Percentiles rank a stretch among this genome's conserved stretches.
Conservation (phyloP, 2,797 vertebrate genomes). For the Squalus acanthias region DNA sequence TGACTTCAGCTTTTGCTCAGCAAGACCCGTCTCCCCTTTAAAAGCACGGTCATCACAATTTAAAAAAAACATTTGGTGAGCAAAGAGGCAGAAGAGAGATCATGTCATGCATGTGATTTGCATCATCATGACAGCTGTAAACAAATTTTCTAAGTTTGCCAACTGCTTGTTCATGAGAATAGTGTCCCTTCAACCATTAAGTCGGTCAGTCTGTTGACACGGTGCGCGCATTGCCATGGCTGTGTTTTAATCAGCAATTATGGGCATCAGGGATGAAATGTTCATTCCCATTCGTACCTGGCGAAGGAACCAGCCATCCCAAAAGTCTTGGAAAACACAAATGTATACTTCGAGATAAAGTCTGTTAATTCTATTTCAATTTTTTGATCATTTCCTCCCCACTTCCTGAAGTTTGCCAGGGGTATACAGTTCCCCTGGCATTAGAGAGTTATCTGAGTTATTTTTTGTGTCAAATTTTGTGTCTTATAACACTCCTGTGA, state of each 20-base stretch:
- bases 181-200: background rate
- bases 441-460: background rate
- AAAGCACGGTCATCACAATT: conserved; percentile 40
- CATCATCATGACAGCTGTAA: conserved; percentile 45
- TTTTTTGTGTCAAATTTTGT: too few species aligned
- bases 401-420: background rate
- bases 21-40: conserved; percentile 47
- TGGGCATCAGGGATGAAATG: background rate
- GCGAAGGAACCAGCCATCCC: background rate
- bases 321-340: background rate
- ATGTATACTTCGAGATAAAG: background rate
- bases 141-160: conserved; percentile 41
- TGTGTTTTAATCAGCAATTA: background rate
- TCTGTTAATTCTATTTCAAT: background rate
- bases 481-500: too few species aligned
- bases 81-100: conserved; percentile 40
- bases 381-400: background rate
- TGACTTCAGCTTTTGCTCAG: conserved; percentile 40
- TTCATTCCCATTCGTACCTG: background rate
- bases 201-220: background rate
- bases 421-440: background rate
- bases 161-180: conserved; percentile 42
- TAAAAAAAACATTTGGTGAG: background rate
- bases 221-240: background rate
- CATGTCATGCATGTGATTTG: conserved; percentile 42